Base-by-base conservation (phyloP, 2,113 vertebrate species). In the Silurus glanis region DNA sequence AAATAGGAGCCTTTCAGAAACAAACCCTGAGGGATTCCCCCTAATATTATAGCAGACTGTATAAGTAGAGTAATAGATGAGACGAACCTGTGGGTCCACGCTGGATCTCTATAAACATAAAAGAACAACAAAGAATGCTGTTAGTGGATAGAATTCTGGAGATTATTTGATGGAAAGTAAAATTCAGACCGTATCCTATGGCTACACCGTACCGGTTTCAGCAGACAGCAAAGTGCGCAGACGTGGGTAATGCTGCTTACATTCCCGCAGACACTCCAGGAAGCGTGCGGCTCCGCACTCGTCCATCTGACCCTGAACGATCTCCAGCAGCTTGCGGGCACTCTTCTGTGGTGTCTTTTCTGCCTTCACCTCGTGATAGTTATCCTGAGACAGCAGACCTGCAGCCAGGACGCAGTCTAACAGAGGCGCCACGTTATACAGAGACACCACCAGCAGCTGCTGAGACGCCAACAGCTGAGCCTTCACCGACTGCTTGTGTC, bases 291-390 rank as follows among this genome's bases (percentile, higher is more conserved):
- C 89, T 10, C 79, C 83, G 1, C 53, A 76, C 47, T 93, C 92
- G 9, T 91, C 90, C 91, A 93, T 88, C 88, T 93, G 91, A 69
- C 80, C 85, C 3, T 92, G 91, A 72, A 93, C 90, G 17, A 93
- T 88, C 87, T 93, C 92, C 79, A 93, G 89, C 56, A 93, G 89
- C 75, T 89, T 91, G 53, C 92, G 89, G 1, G 90, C 92, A 1
- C 86, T 88, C 19, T 88, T 87, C 4, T 84, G 58, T 6, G 92
- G 90, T 0, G 88, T 92, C 80, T 74, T 87, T 72, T 93, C 92
- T 0, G 91, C 89, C n/a, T 83, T 79, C 67, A 93, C 90, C 45
- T 90, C 90, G 16, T 84, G 88, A 64, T 91, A 90, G 83, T 91
- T 91, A 64, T 93, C 92, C 66, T 85, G 86, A 72, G 91, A 90